Evolutionary conservation across 2,113 vertebrate species (phyloP).

Genomic region (Semicossyphus pulcher): DNA sequence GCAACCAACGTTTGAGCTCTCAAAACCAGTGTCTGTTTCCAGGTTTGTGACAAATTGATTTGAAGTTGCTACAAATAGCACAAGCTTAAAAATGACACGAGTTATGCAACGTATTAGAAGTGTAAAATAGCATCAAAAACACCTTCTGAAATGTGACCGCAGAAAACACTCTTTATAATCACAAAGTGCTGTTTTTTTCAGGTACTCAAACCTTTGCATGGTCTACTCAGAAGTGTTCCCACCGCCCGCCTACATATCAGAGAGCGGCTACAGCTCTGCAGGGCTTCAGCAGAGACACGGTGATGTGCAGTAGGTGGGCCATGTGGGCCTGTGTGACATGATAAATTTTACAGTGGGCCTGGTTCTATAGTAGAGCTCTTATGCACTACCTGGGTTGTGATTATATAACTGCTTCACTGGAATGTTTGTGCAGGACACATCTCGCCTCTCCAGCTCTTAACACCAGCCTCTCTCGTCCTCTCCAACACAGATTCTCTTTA

Average conservation of each 20-base stretch:
- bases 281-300: conserved; percentile 5
- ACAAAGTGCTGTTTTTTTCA: conserved; percentile 1
- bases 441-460: conserved; percentile 21
- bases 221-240: conserved; percentile 21
- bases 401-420: conserved; percentile 61
- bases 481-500: conserved; percentile 5
- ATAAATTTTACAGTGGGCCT: conserved; percentile 28
- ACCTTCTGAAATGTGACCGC: neutral
- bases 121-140: conserved; percentile 16
- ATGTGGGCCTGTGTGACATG: conserved; percentile 49
- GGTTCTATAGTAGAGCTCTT: conserved; percentile 17
- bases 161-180: neutral
- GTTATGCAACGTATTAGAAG: neutral
- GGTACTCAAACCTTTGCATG: conserved; percentile 1
- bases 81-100: neutral
- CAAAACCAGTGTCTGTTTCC: conserved; percentile 32
- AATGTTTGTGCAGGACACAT: conserved; percentile 46
- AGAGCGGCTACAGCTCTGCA: conserved; percentile 3
- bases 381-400: conserved; percentile 35
- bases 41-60: conserved; percentile 38
- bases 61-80: conserved; percentile 22
- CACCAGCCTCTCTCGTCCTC: conserved; percentile 13
- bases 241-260: conserved; percentile 14
- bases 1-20: conserved; percentile 25
- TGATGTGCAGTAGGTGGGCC: conserved; percentile 34